Evolutionary conservation across 2,113 vertebrate genomes (phyloP), one percentile per base, ranked within the genome.

Genomic region (Cyrtonyx montezumae): DNA sequence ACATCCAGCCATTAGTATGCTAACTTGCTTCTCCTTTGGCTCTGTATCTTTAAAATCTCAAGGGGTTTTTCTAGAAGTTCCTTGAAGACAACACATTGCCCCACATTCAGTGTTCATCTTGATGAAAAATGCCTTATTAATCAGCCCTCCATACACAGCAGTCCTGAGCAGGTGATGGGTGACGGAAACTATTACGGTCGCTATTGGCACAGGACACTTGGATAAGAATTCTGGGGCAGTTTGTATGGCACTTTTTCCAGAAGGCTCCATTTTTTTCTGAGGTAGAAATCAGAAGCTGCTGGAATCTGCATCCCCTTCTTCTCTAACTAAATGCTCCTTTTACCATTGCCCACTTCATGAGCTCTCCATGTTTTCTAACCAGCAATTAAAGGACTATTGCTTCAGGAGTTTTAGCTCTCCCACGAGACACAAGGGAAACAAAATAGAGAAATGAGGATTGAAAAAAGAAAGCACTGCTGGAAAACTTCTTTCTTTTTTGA

Each of bases 401-500:
- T 84, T 62, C 10, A 16, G 21, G 32, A 62, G 42, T 61, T 91
- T 63, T 37, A 90, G 43, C 23, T 55, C 9, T 89, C 51, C 32
- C 8, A 49, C 36, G 34, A 63, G 37, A 66, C 49, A 43, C 4
- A n/a, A 76, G 17, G 7, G 12, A 89, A 84, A 84, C 6, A 46
- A 62, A 34, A 67, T 0, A 79, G 42, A 85, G 59, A 79, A 93
- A 70, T 12, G 26, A 63, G 13, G 69, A 78, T 15, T 76, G 17
- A 11, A 76, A 62, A 20, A 20, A 87, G 21, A 14, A 74, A 19
- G 12, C 0, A 0, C 16, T 67, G 37, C 13, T 79, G 11, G 75
- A 76, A 76, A 84, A 7, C 71, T 91, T 22, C 2, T 25, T 70
- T 21, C 15, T 69, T 82, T 70, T 82, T 70, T 49, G 10, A 79